Base-by-base conservation (phyloP, 2,113 vertebrate genomes). In the Synchiropus splendidus region DNA sequence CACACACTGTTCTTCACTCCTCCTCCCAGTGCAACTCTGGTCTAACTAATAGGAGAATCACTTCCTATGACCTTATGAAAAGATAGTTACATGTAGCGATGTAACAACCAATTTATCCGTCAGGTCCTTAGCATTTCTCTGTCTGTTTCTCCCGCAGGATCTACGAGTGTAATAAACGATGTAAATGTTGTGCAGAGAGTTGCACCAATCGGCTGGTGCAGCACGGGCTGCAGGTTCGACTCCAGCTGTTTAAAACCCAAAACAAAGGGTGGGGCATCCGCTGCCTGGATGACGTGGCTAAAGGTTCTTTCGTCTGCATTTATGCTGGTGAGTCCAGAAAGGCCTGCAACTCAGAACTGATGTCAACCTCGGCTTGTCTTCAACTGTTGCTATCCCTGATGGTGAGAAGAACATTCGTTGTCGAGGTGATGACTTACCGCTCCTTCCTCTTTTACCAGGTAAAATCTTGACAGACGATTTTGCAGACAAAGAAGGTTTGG, bases 181-280 rank as follows among this genome's bases (percentile, higher is more conserved):
- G 95, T 65, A 85, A 88, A 37, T 98, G 95, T 65, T 91, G 85
- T 42, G 1, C 44, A 6, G 83, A 89, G 74, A 90, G 94, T 91
- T 98, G 95, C 79, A 92, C 83, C 31, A 98, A 98, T 56, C 85
- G 93, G 1, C 43, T 98, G 83, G 95, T 98, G 1, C 95, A 98
- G 39, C 95, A 97, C 0, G 95, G 95, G 15, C 85, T 98, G 4
- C 95, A 98, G 50, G 93, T 98, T 35, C 78, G 94, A 0, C 90
- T 98, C n/a, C 95, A 98, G 78, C 85, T 98, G 3, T 98, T 98
- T 78, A 98, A 98, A 75, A 98, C 95, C 0, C 92, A 96, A 78
- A 97, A 98, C 84, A 98, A 98, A 54, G 95, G 95, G 14, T 98
- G 95, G 95, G 95, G 95, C 36, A 98, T 98, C 49, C 90, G 94